phyloP scores from a whole-genome alignment of 2,888 invertebrate genomes.

The Metacarcinus magister region DNA sequence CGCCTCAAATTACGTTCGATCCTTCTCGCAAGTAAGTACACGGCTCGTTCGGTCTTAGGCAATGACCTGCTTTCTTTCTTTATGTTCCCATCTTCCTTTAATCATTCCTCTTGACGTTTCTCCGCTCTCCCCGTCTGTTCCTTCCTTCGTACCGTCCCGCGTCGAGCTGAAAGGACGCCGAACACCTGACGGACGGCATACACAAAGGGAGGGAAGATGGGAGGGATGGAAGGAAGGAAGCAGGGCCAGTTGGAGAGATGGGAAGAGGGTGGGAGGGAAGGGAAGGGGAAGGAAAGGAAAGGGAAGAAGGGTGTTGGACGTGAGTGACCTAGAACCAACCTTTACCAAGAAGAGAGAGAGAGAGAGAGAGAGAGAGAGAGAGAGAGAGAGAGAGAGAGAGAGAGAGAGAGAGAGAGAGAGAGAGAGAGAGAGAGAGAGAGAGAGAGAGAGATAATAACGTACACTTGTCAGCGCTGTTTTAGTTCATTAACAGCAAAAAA shows the following conservation, averaged over 20 bases:
- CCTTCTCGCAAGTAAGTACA: neutral
- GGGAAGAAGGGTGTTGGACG: neutral
- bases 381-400: too few relatives aligned
- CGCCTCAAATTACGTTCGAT: conserved; percentile 12
- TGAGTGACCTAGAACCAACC: neutral
- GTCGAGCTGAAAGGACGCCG: conserved; percentile 11
- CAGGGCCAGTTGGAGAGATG: neutral
- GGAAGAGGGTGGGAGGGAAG: neutral
- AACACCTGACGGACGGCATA: neutral
- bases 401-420: too few relatives aligned
- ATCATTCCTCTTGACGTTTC: neutral
- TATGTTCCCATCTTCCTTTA: neutral
- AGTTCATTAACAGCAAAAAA: too few relatives aligned
- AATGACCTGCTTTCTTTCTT: neutral
- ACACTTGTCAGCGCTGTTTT: too few relatives aligned
- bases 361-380: too few relatives aligned
- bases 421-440: too few relatives aligned
- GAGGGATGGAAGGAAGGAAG: neutral
- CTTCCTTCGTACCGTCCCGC: neutral
- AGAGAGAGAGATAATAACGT: too few relatives aligned
- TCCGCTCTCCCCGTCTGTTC: neutral
- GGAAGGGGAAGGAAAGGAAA: neutral
- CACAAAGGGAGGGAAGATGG: conserved; percentile 21
- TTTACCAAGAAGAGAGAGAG: too few relatives aligned
- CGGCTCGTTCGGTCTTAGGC: neutral